phyloP scores from a whole-genome alignment of 2,888 invertebrate genomes.

The Galerucella nymphaeae region DNA sequence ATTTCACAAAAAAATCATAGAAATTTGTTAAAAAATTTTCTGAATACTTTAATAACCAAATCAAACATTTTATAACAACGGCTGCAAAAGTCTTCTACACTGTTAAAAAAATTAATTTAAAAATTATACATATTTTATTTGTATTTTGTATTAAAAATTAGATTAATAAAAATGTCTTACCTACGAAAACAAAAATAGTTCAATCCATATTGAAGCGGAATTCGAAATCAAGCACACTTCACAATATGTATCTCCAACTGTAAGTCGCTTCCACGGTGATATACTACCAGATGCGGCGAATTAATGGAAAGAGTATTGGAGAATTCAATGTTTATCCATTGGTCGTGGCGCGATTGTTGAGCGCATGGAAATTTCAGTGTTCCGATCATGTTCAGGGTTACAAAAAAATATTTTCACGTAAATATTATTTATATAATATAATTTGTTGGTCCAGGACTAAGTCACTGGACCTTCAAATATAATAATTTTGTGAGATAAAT shows the following conservation, averaged over 20 bases:
- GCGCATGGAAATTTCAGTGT: slow-evolving; percentile 23
- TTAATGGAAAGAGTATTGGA: slow-evolving; percentile 19
- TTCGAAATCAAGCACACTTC: slow-evolving; percentile 7
- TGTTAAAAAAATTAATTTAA: too few species aligned
- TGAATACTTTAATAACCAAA: too few species aligned
- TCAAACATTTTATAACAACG: too few species aligned
- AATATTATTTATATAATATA: neutral
- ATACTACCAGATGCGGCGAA: neutral
- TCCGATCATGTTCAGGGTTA: neutral
- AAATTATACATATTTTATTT: too few species aligned
- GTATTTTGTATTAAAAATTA: neutral
- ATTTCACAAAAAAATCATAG: too few species aligned
- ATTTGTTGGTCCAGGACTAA: neutral
- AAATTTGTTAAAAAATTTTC: too few species aligned
- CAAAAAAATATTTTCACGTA: neutral
- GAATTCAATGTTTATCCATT: slow-evolving; percentile 19
- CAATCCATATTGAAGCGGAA: neutral
- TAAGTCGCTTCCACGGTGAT: neutral
- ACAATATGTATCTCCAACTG: slow-evolving; percentile 3
- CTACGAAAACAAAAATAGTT: neutral
- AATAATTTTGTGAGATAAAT: neutral
- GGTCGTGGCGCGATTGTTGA: slow-evolving; percentile 11
- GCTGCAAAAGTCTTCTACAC: too few species aligned
- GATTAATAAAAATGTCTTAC: neutral
- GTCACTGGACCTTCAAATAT: neutral